These are phyloP conservation scores for Erebia aethiops DNA, from an alignment of 2,888 invertebrate species.

Conservation along the genomic window DNA sequence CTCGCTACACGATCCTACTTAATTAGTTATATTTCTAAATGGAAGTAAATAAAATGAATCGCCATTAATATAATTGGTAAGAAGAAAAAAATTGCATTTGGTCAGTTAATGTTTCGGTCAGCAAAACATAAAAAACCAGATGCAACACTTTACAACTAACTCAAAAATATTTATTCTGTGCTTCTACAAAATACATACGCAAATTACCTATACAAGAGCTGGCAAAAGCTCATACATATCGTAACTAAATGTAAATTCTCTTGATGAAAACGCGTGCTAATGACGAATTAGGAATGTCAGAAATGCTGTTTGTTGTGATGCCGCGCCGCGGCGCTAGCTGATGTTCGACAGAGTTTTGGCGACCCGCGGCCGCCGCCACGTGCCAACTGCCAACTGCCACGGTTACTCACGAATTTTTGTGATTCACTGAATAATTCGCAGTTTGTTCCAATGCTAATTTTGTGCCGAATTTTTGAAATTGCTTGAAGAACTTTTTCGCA, in stretches of 20 bases:
- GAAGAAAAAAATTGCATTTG: too few relatives aligned
- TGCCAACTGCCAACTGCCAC: background rate
- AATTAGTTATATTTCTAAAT: too few relatives aligned
- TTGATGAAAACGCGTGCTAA: background rate
- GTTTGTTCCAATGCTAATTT: slow-evolving; percentile 18
- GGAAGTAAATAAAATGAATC: too few relatives aligned
- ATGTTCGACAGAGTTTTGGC: background rate
- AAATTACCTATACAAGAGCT: too few relatives aligned
- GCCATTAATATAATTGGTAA: too few relatives aligned
- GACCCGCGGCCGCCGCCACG: background rate
- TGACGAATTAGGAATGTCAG: slow-evolving; percentile 8
- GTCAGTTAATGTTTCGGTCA: too few relatives aligned
- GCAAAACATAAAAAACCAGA: too few relatives aligned
- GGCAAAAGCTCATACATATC: background rate
- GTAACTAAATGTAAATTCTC: background rate
- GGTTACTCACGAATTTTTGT: background rate
- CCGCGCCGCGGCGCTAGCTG: background rate
- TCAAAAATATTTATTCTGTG: too few relatives aligned
- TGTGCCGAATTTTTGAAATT: slow-evolving; percentile 26
- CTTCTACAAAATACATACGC: too few relatives aligned
- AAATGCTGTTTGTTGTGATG: background rate
- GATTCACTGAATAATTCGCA: slow-evolving; percentile 25
- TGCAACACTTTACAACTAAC: too few relatives aligned
- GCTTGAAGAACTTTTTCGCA: background rate
- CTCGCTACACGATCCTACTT: too few relatives aligned